These are phyloP conservation scores for Vanessa tameamea DNA, from an alignment of 1,140 invertebrate species.

Conservation along the genomic window DNA sequence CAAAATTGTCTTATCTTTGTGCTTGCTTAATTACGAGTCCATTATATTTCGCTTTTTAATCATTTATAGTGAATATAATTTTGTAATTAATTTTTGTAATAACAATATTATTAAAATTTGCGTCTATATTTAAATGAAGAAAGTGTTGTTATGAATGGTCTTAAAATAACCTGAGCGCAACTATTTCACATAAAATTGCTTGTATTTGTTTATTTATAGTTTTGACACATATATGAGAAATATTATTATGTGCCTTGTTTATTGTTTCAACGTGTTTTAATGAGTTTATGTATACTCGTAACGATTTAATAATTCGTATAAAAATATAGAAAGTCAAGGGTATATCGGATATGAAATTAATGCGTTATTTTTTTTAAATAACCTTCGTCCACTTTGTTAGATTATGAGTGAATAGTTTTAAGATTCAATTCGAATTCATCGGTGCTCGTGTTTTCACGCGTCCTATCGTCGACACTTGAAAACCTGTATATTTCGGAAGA, in stretches of 20 bases:
- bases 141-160: background rate
- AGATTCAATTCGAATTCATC: background rate
- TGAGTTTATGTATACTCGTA: conserved; percentile 4
- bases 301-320: too few species aligned
- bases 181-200: conserved; percentile 1
- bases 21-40: background rate
- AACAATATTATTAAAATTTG: background rate
- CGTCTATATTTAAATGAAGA: background rate
- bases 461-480: background rate
- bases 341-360: too few species aligned
- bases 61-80: background rate
- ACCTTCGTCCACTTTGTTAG: too few species aligned
- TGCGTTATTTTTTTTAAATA: too few species aligned
- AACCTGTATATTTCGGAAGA: background rate
- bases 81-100: background rate
- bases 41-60: background rate
- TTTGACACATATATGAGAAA: conserved; percentile 26
- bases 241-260: conserved; percentile 24
- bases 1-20: background rate
- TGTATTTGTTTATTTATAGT: conserved; percentile 15
- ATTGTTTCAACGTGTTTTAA: conserved; percentile 33
- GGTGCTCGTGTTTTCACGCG: background rate
- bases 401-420: too few species aligned
- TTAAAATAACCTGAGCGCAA: background rate
- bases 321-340: too few species aligned